Evolutionary conservation across 2,888 invertebrate genomes (phyloP), one percentile per base, ranked within the genome.

Genomic region (Copidosoma aretas): DNA sequence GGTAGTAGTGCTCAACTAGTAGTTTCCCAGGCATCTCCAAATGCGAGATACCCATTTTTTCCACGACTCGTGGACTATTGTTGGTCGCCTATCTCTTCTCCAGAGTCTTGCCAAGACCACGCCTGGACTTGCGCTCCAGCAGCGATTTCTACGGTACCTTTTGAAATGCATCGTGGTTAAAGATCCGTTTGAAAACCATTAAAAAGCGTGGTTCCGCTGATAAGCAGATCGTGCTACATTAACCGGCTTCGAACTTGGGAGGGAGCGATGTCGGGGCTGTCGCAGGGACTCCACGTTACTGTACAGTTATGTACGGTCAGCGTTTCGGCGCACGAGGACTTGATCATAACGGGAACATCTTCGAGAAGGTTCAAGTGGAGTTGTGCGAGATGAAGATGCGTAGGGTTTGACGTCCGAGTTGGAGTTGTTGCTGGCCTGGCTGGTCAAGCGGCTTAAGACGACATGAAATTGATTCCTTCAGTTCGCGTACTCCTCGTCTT

Each of bases 271-370:
- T 91, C 90, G 1, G 94, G 94, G 79, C 93, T 93, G 83, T 95
- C 95, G 79, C 93, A 92, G 1, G 95, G 95, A 10, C 95, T 95
- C 10, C 93, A 93, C 0, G 94, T 94, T 4, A 94, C 92, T 10
- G 92, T 88, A 82, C 88, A 93, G 79, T 87, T 89, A 73, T 88
- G 87, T 1, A 88, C 89, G 54, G 87, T 88, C 10, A 91, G 91
- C 5, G 91, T 88, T 74, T 88, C 87, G 1, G 89, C 82, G 53
- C 89, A 88, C 56, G 90, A 90, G 8, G 91, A 90, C n/a, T 91
- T 90, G 1, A 88, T 89, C 17, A 91, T 91, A 82, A 90, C 89
- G 69, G 91, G 15, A 88, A 83, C 0, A 91, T 90, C 19, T 91
- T 92, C 17, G 89, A 90, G 81, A 91, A 92, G 2, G 92, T 92